Percentiles rank a stretch among this genome's conserved stretches.
Evolutionary conservation across 2,888 invertebrate species (phyloP).

Genomic region (Hartigia nigra): DNA sequence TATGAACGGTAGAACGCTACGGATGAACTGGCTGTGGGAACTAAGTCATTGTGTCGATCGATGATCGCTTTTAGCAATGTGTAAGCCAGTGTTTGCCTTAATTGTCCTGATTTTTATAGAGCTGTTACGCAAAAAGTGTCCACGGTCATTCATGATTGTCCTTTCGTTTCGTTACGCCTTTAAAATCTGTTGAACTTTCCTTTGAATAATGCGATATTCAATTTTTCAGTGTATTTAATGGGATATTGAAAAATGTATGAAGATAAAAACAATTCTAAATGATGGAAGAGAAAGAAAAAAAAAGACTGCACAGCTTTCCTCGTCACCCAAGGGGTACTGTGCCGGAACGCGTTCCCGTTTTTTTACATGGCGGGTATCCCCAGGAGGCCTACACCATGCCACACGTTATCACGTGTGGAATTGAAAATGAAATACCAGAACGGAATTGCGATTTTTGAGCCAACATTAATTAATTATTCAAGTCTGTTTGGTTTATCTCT

Average conservation of each 20-base stretch:
- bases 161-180: neutral
- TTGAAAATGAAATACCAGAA: constrained; percentile 4
- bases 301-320: constrained; percentile 60
- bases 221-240: neutral
- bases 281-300: constrained; percentile 25
- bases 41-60: constrained; percentile 22
- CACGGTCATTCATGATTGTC: neutral
- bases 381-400: constrained; percentile 66
- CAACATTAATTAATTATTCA: neutral
- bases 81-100: neutral
- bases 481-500: neutral
- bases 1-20: constrained; percentile 19
- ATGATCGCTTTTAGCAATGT: neutral
- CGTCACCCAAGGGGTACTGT: constrained; percentile 66
- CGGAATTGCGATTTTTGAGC: neutral
- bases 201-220: neutral
- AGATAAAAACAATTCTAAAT: neutral
- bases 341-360: constrained; percentile 64
- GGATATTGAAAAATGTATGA: neutral
- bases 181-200: neutral
- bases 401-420: constrained; percentile 47
- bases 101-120: neutral
- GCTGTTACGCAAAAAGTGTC: neutral
- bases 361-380: constrained; percentile 67
- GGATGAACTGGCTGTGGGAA: constrained; percentile 19